These are phyloP conservation scores for Antitype chi DNA, from an alignment of 2,888 invertebrate genomes.

Conservation along the genomic window DNA sequence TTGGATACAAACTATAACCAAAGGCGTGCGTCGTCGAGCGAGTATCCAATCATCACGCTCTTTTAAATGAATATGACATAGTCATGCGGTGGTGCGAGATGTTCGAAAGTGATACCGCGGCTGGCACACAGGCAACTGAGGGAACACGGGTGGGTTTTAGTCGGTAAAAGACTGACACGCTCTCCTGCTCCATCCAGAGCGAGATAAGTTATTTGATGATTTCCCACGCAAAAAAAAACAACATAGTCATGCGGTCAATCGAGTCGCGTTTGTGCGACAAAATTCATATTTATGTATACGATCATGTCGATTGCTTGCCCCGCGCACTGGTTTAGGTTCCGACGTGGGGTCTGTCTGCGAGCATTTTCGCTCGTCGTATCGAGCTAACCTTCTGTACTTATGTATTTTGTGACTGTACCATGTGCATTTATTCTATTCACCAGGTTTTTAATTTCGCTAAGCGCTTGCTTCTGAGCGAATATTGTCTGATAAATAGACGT, in stretches of 20 bases:
- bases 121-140: too few species aligned
- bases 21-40: too few species aligned
- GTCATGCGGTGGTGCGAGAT: too few species aligned
- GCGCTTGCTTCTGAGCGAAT: constrained; percentile 27
- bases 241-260: not conserved
- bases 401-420: not conserved
- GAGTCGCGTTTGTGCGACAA: not conserved
- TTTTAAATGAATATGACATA: not conserved
- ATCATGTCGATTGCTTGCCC: not conserved
- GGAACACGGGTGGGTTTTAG: too few species aligned
- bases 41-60: too few species aligned
- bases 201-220: too few species aligned
- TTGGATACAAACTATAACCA: too few species aligned
- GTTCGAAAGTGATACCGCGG: too few species aligned
- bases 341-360: not conserved
- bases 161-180: too few species aligned
- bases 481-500: constrained; percentile 26
- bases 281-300: not conserved
- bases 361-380: not conserved
- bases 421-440: constrained; percentile 28
- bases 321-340: not conserved
- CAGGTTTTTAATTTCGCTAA: constrained; percentile 47
- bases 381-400: not conserved
- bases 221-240: too few species aligned
- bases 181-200: too few species aligned